These are phyloP conservation scores for Tachina grossa DNA, from an alignment of 2,888 invertebrate species.

Conservation along the genomic window DNA sequence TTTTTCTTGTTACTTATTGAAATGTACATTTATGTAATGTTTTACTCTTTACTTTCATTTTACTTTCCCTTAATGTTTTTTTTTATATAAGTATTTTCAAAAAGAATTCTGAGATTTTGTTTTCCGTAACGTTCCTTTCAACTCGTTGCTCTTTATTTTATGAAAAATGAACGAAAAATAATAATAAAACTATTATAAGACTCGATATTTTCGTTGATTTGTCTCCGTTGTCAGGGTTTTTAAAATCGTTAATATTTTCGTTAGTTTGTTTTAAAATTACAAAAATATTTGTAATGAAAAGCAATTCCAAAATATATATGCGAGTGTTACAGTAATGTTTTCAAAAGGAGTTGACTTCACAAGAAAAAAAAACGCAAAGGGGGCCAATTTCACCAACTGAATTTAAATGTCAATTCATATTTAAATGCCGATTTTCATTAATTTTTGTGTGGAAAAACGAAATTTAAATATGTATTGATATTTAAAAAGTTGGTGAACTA, in stretches of 20 bases:
- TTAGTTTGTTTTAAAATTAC: too few species aligned
- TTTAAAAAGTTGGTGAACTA: too few species aligned
- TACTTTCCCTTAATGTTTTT: background rate
- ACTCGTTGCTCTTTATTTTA: background rate
- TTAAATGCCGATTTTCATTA: too few species aligned
- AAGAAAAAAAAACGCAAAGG: too few species aligned
- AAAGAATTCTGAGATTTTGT: conserved; percentile 15
- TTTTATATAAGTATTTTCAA: background rate
- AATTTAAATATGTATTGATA: too few species aligned
- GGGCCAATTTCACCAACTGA: too few species aligned
- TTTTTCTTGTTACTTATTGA: background rate
- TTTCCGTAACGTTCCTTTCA: background rate
- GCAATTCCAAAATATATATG: too few species aligned
- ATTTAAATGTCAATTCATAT: too few species aligned
- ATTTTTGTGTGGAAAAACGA: too few species aligned
- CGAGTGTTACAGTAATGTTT: too few species aligned
- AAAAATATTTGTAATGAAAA: too few species aligned
- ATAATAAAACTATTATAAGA: background rate
- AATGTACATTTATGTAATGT: background rate
- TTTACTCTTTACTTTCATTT: background rate
- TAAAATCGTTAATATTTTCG: background rate
- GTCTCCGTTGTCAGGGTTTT: background rate
- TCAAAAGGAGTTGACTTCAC: too few species aligned
- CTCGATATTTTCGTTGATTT: background rate
- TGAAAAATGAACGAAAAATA: conserved; percentile 3